Percentiles rank a stretch among this genome's conserved stretches.
phyloP scores from a whole-genome alignment of 2,113 vertebrate genomes.

The Salvelinus sp. region DNA sequence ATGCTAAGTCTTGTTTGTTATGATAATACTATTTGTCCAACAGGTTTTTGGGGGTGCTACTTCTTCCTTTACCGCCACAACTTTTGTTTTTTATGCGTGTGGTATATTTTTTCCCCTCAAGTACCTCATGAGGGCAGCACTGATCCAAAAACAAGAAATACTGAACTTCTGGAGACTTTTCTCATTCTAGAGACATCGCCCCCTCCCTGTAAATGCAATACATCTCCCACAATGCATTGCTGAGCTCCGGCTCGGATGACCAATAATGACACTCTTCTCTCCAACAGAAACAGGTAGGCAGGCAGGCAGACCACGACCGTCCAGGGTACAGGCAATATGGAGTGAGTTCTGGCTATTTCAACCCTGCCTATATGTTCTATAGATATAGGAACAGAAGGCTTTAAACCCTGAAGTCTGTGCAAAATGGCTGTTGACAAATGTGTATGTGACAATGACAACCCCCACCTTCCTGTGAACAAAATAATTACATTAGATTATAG shows the following conservation, averaged over 20 bases:
- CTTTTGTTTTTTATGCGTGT: background rate
- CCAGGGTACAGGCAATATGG: conserved; percentile 67
- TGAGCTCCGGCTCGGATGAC: conserved; percentile 31
- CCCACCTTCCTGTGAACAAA: background rate
- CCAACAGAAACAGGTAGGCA: conserved; percentile 63
- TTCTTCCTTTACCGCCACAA: conserved; percentile 11
- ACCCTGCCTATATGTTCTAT: conserved; percentile 43
- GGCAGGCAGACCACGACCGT: conserved; percentile 66
- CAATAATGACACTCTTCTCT: conserved; percentile 67
- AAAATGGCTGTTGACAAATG: background rate
- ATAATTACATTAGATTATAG: background rate
- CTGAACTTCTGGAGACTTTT: background rate
- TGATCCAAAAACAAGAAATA: background rate
- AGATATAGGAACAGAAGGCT: background rate
- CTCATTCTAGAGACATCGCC: conserved; percentile 22
- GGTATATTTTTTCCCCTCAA: background rate
- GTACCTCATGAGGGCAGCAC: background rate
- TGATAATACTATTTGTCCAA: conserved; percentile 28
- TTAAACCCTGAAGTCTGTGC: background rate
- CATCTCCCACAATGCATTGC: conserved; percentile 49
- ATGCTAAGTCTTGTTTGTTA: background rate
- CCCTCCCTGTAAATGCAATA: conserved; percentile 6
- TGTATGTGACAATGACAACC: background rate
- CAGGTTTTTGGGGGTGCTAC: background rate
- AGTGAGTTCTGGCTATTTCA: conserved; percentile 72